Evolutionary conservation across 2,113 vertebrate genomes (phyloP).

Genomic region (Cepphus grylle): DNA sequence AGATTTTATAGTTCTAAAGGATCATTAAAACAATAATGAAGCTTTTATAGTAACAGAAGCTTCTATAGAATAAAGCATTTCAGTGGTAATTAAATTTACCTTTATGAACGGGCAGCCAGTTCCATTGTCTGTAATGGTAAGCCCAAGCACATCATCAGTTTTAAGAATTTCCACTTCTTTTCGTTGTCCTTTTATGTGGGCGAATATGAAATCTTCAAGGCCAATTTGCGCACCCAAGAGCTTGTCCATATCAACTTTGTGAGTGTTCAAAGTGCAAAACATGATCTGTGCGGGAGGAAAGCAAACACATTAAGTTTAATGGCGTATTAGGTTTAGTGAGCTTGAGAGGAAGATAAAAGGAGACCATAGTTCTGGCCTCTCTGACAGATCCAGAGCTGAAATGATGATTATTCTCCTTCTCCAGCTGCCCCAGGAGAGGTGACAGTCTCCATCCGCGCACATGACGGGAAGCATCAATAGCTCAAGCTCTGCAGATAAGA

Average conservation of each 20-base stretch:
- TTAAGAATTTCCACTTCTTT: constrained; percentile 92
- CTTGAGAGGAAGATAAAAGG: neutral
- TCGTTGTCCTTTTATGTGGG: constrained; percentile 87
- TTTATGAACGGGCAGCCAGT: constrained; percentile 91
- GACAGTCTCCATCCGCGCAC: neutral
- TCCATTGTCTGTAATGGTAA: constrained; percentile 97
- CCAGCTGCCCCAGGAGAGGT: neutral
- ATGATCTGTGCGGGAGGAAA: constrained; percentile 81
- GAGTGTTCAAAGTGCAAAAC: constrained; percentile 95
- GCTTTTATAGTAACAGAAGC: neutral
- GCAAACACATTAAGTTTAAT: neutral
- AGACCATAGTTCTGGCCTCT: neutral
- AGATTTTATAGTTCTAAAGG: neutral
- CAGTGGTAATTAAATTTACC: constrained; percentile 71
- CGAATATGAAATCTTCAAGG: constrained; percentile 97
- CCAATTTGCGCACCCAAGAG: constrained; percentile 92
- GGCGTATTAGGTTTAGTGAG: neutral
- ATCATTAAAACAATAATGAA: neutral
- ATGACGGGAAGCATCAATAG: neutral
- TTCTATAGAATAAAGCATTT: neutral
- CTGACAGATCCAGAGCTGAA: neutral
- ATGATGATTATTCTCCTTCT: neutral
- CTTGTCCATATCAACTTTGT: constrained; percentile 94
- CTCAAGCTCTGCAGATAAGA: neutral
- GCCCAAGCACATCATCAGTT: constrained; percentile 87